These are phyloP conservation scores for Amblyopsis hoosieri DNA, from an alignment of 2,797 vertebrate species.

Conservation along the genomic window DNA sequence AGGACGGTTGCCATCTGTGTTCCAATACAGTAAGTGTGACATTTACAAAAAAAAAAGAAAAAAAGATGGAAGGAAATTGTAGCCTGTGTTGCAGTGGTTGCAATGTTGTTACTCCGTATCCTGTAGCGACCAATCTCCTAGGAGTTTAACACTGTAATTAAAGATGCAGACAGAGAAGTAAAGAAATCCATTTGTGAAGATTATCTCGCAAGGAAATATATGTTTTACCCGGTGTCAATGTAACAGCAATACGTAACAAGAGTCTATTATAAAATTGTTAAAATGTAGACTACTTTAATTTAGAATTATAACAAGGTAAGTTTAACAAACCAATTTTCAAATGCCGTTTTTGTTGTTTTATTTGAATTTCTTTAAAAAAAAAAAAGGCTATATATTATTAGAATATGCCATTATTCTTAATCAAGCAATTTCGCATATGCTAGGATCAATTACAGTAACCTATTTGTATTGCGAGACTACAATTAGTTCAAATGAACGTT, in stretches of 20 bases:
- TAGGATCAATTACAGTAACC: no score
- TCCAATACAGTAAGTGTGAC: background rate
- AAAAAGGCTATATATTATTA: no score
- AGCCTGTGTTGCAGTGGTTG: constrained; percentile 2
- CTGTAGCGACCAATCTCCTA: constrained; percentile 2
- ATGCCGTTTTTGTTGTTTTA: no score
- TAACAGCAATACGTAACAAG: background rate
- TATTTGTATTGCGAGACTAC: no score
- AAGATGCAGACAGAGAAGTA: constrained; percentile 5
- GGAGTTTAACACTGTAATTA: constrained; percentile 17
- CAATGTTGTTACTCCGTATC: constrained; percentile 8
- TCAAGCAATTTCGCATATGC: no score
- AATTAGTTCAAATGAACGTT: no score
- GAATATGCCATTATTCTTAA: no score
- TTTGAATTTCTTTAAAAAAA: no score
- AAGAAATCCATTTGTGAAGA: constrained; percentile 9
- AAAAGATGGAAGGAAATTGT: background rate
- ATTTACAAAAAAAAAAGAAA: background rate
- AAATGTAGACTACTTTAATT: no score
- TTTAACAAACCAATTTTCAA: no score
- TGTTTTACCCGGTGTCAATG: background rate
- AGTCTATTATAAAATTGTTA: no score
- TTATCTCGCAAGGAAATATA: background rate
- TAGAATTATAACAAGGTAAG: no score
- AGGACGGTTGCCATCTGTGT: background rate